Evolutionary conservation across 2,888 invertebrate genomes (phyloP).

Genomic region (Thymelicus acteon): DNA sequence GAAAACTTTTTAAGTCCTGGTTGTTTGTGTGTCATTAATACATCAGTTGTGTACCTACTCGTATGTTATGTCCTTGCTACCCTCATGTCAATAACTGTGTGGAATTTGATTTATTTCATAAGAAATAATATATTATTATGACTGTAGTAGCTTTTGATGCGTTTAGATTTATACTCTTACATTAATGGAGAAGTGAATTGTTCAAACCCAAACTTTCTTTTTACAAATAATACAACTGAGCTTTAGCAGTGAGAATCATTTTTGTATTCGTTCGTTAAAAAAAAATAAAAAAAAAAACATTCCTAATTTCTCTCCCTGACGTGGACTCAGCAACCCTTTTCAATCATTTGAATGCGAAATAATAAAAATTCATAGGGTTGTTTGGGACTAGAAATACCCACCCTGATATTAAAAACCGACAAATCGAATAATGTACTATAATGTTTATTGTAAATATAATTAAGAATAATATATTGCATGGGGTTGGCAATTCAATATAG

Average conservation of each 20-base stretch:
- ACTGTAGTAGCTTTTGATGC: no score
- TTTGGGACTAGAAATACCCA: constrained; percentile 18
- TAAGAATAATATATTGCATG: constrained; percentile 50
- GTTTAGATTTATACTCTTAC: no score
- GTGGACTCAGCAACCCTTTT: constrained; percentile 19
- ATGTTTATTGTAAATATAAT: constrained; percentile 60
- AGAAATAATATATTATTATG: no score
- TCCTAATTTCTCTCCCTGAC: background rate
- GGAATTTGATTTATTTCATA: no score
- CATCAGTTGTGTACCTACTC: no score
- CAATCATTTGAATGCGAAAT: constrained; percentile 24
- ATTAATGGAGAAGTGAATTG: no score
- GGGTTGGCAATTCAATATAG: constrained; percentile 32
- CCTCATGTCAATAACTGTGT: no score
- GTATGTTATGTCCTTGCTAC: no score
- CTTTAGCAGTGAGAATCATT: background rate
- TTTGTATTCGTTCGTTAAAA: background rate
- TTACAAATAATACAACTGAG: background rate
- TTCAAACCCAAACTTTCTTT: no score
- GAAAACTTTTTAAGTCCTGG: no score
- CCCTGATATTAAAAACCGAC: constrained; percentile 54
- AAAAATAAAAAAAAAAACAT: background rate
- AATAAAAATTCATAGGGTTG: constrained; percentile 33
- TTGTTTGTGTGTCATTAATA: no score
- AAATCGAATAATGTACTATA: constrained; percentile 52